Evolutionary conservation across 2,888 invertebrate species (phyloP).

Genomic region (Epinotia bilunana): DNA sequence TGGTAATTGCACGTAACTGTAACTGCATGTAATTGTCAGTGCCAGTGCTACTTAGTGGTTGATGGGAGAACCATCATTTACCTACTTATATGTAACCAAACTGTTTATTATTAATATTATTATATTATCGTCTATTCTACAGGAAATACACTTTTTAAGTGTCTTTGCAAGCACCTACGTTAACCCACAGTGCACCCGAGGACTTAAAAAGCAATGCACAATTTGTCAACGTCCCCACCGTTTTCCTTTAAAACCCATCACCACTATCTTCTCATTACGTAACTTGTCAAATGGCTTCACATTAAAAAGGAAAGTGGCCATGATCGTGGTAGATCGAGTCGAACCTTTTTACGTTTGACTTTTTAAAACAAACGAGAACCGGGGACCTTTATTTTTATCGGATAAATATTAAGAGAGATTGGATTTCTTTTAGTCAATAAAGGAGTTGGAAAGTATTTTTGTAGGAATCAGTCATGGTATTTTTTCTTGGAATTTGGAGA

Average conservation of each 20-base stretch:
- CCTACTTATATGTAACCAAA: too few species aligned
- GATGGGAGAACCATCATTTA: too few species aligned
- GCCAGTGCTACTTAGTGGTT: too few species aligned
- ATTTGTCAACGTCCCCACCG: conserved; percentile 40
- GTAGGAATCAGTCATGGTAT: neutral
- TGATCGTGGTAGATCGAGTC: conserved; percentile 18
- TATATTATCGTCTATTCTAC: too few species aligned
- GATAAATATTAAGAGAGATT: conserved; percentile 32
- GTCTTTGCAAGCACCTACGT: neutral
- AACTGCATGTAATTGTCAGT: too few species aligned
- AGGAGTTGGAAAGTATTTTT: conserved; percentile 28
- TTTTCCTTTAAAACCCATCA: conserved; percentile 26
- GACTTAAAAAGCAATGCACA: conserved; percentile 42
- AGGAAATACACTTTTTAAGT: neutral
- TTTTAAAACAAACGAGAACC: conserved; percentile 14
- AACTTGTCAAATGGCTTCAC: conserved; percentile 35
- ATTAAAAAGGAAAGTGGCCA: conserved; percentile 43
- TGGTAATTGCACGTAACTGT: too few species aligned
- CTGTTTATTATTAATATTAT: too few species aligned
- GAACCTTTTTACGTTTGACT: conserved; percentile 23
- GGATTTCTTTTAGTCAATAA: conserved; percentile 25
- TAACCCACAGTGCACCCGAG: neutral
- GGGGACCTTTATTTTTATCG: conserved; percentile 20
- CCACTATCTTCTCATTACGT: conserved; percentile 34
- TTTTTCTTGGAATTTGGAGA: neutral